Evolutionary conservation across 2,797 vertebrate species (phyloP).

Genomic region (Neoniphon sammara): DNA sequence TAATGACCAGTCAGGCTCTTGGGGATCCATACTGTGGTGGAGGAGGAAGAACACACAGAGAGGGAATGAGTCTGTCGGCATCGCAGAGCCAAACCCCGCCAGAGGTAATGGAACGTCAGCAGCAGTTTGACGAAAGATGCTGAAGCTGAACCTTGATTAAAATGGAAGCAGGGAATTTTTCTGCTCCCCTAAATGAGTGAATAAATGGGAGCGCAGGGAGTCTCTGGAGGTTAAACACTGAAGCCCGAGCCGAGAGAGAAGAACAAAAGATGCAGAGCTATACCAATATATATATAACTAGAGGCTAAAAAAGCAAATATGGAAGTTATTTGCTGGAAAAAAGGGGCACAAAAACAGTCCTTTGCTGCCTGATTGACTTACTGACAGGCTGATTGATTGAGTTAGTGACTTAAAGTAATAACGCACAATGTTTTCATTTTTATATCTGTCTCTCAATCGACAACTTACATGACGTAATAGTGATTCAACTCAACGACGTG

Average conservation of each 20-base stretch:
- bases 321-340: not conserved
- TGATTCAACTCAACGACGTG: too few relatives aligned
- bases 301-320: slow-evolving; percentile 12
- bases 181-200: slow-evolving; percentile 27
- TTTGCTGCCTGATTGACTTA: not conserved
- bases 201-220: slow-evolving; percentile 23
- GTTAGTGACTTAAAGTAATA: slow-evolving; percentile 3
- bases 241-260: not conserved
- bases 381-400: slow-evolving; percentile 1
- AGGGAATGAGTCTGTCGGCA: slow-evolving; percentile 40
- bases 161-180: slow-evolving; percentile 49
- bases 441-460: too few relatives aligned
- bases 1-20: slow-evolving; percentile 52
- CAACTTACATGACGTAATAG: too few relatives aligned
- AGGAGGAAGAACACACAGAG: slow-evolving; percentile 64
- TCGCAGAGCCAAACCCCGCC: slow-evolving; percentile 22
- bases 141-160: slow-evolving; percentile 46
- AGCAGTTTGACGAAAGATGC: slow-evolving; percentile 14
- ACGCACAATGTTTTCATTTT: not conserved
- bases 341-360: too few relatives aligned
- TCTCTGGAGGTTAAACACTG: slow-evolving; percentile 6
- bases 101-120: slow-evolving; percentile 41
- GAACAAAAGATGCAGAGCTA: not conserved
- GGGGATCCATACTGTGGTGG: slow-evolving; percentile 40
- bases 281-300: slow-evolving; percentile 29